These are phyloP conservation scores for Heliconius charithonia DNA, from an alignment of 2,888 invertebrate genomes.

Conservation along the genomic window DNA sequence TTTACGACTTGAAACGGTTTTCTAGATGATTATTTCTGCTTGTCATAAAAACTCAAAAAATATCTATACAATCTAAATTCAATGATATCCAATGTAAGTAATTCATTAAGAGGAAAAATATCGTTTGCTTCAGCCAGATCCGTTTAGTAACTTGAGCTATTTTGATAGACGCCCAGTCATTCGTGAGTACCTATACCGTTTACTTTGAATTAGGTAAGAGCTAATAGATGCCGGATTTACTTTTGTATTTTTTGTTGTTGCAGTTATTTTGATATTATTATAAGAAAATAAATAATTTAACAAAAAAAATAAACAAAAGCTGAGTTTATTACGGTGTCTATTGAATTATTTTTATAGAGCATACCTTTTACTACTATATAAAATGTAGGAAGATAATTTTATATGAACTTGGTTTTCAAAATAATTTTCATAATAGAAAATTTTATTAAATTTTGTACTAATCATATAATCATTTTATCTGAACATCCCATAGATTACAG, in stretches of 20 bases:
- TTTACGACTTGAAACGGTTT: too few species aligned
- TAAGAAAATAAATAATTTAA: not conserved
- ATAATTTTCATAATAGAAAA: too few species aligned
- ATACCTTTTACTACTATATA: too few species aligned
- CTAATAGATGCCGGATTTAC: not conserved
- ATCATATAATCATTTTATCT: not conserved
- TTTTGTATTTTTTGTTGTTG: not conserved
- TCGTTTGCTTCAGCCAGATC: not conserved
- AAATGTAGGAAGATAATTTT: too few species aligned
- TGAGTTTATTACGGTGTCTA: too few species aligned
- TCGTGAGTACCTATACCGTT: not conserved
- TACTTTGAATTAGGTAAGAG: not conserved
- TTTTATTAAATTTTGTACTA: too few species aligned
- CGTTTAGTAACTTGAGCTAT: not conserved
- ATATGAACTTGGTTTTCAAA: too few species aligned
- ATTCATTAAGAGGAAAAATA: not conserved
- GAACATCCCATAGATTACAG: not conserved
- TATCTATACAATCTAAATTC: not conserved
- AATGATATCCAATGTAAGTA: not conserved
- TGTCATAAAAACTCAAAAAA: not conserved
- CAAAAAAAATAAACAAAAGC: not conserved
- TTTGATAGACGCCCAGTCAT: constrained; percentile 4
- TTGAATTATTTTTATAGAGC: too few species aligned
- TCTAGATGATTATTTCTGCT: too few species aligned
- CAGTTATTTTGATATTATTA: not conserved